A percentile compares a stretch with the other conserved stretches of the same genome.
Conservation (phyloP, 2,888 invertebrate species). For the Drosophila flavopinicola region DNA sequence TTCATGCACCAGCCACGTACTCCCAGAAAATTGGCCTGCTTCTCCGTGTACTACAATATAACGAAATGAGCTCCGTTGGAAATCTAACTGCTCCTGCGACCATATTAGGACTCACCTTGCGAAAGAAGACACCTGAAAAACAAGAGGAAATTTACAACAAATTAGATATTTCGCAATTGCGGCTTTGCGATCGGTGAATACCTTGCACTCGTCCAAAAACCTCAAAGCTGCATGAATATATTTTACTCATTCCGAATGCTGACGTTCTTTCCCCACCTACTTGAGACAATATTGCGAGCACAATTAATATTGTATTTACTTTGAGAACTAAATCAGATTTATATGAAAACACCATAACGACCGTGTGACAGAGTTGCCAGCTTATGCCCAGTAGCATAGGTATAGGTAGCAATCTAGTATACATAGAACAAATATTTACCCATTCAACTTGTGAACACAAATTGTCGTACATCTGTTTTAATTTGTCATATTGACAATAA, state of each 20-base stretch:
- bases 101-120: slow-evolving; percentile 73
- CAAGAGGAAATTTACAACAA: slow-evolving; percentile 8
- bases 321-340: slow-evolving; percentile 46
- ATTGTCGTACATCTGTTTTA: background rate
- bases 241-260: slow-evolving; percentile 18
- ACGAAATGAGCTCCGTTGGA: background rate
- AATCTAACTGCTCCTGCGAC: background rate
- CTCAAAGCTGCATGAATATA: slow-evolving; percentile 74
- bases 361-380: slow-evolving; percentile 45
- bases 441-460: background rate
- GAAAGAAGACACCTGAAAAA: slow-evolving; percentile 81
- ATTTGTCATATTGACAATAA: too few relatives aligned
- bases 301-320: slow-evolving; percentile 17
- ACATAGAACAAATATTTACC: background rate
- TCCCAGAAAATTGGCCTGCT: slow-evolving; percentile 86
- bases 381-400: background rate
- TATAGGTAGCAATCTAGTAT: background rate
- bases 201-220: slow-evolving; percentile 82
- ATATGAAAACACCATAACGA: slow-evolving; percentile 61
- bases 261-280: slow-evolving; percentile 31
- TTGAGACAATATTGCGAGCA: slow-evolving; percentile 7
- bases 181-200: slow-evolving; percentile 38
- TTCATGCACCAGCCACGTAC: slow-evolving; percentile 89
- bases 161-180: slow-evolving; percentile 16
- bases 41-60: slow-evolving; percentile 86